Percentiles rank a stretch among this genome's conserved stretches.
Conservation (phyloP, 2,113 vertebrate genomes). For the Syrmaticus mikado region DNA sequence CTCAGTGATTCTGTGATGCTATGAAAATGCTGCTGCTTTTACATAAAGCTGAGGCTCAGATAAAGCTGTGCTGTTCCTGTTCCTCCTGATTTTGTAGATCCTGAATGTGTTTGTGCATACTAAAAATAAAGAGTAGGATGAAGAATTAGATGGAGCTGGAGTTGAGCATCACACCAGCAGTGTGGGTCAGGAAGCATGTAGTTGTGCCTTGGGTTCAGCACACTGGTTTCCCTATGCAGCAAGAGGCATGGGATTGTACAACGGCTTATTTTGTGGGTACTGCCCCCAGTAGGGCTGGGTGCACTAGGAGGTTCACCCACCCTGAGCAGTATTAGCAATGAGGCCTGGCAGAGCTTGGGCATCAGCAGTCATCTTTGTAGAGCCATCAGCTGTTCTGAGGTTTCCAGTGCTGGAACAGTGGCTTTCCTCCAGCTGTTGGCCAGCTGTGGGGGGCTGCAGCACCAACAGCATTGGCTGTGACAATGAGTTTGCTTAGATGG, state of each 20-base stretch:
- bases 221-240: not conserved
- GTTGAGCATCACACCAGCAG: not conserved
- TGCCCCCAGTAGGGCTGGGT: not conserved
- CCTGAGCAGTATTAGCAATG: not conserved
- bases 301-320: not conserved
- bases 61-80: not conserved
- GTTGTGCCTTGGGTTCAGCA: not conserved
- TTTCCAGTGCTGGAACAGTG: rapidly evolving
- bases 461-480: not conserved
- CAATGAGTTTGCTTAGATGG: not conserved
- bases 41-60: not conserved
- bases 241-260: rapidly evolving
- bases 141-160: not conserved
- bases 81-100: not conserved
- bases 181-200: not conserved
- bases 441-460: not conserved
- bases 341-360: too few relatives aligned
- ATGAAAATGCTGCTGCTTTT: not conserved
- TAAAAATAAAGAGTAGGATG: not conserved
- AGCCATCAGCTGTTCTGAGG: not conserved
- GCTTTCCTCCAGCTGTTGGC: not conserved
- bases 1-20: too few relatives aligned
- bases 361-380: not conserved
- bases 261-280: not conserved
- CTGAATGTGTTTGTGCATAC: not conserved